phyloP scores from a whole-genome alignment of 2,888 invertebrate species.

The Pantelozetes paolii region DNA sequence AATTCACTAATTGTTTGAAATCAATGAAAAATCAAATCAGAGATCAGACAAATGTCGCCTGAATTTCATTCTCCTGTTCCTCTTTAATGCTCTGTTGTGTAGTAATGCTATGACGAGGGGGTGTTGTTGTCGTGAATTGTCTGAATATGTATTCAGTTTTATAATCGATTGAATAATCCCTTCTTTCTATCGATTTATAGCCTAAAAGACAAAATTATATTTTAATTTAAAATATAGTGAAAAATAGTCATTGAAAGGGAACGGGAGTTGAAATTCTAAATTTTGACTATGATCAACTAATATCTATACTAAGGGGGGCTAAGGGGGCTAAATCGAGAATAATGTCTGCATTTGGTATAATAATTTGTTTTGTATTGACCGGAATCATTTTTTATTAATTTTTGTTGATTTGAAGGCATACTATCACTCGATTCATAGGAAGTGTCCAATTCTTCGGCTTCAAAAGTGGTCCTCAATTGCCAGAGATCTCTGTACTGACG shows the following conservation, averaged over 20 bases:
- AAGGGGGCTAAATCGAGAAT: too few species aligned
- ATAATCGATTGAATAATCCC: constrained; percentile 41
- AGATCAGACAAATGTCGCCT: constrained; percentile 13
- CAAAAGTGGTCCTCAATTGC: constrained; percentile 39
- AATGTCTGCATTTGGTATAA: too few species aligned
- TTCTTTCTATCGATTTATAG: constrained; percentile 39
- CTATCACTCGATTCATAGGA: constrained; percentile 10
- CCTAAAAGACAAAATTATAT: constrained; percentile 8
- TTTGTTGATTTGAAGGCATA: constrained; percentile 17
- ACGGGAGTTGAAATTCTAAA: too few species aligned
- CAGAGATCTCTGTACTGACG: constrained; percentile 35
- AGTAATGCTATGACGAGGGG: constrained; percentile 18
- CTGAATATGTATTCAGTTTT: constrained; percentile 38
- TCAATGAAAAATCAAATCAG: neutral
- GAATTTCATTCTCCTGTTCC: constrained; percentile 32
- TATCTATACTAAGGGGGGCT: too few species aligned
- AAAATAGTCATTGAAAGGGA: too few species aligned
- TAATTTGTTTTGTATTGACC: neutral
- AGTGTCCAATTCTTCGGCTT: constrained; percentile 33
- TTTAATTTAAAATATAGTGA: too few species aligned
- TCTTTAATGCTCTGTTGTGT: constrained; percentile 39
- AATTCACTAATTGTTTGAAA: neutral
- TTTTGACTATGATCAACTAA: too few species aligned
- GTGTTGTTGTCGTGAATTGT: constrained; percentile 36
- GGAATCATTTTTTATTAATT: constrained; percentile 26